These are phyloP conservation scores for Philereme transversata DNA, from an alignment of 2,888 invertebrate genomes.

Conservation along the genomic window DNA sequence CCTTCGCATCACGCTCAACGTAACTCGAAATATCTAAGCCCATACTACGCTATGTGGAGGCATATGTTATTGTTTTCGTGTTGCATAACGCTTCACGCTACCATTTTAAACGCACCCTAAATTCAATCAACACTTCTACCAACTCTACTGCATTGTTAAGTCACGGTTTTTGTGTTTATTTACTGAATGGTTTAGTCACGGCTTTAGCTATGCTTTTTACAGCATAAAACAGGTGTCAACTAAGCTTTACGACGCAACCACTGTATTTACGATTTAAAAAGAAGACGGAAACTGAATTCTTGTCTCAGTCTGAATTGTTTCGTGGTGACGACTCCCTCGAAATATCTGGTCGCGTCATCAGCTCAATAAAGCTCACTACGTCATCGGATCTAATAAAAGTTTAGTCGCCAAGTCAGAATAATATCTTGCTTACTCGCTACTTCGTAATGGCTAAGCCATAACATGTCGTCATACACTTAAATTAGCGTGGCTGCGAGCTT, in stretches of 20 bases:
- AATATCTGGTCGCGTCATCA: constrained; percentile 40
- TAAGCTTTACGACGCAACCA: constrained; percentile 42
- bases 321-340: constrained; percentile 46
- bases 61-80: not conserved
- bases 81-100: not conserved
- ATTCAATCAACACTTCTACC: constrained; percentile 2
- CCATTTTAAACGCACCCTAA: constrained; percentile 14
- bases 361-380: constrained; percentile 32
- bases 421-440: not conserved
- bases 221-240: constrained; percentile 5
- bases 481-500: not conserved
- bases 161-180: not conserved
- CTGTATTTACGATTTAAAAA: constrained; percentile 46
- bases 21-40: not conserved
- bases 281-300: constrained; percentile 38
- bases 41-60: not conserved
- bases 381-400: constrained; percentile 23
- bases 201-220: not conserved
- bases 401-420: constrained; percentile 16
- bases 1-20: too few relatives aligned
- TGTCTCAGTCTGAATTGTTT: constrained; percentile 29
- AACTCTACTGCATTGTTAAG: not conserved
- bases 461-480: not conserved
- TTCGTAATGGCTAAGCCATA: not conserved
- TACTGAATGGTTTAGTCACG: not conserved